Base-by-base conservation (phyloP, 2,888 invertebrate species). In the Ceratothoa steindachneri region DNA sequence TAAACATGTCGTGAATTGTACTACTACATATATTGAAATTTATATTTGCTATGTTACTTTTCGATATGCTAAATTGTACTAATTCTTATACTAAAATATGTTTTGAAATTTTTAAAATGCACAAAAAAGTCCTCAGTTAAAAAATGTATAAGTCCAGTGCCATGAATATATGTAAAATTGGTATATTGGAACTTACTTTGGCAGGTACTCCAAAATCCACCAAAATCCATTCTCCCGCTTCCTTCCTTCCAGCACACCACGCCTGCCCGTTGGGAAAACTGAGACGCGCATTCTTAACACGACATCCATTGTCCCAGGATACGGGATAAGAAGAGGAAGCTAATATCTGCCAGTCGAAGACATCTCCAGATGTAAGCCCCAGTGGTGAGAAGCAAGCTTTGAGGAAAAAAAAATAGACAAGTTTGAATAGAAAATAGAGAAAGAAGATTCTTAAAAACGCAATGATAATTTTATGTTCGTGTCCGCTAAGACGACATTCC, bases 271-370 rank as follows among this genome's bases (percentile, higher is more conserved):
- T 85, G 3, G 85, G 84, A 29, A 84, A 83, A 81, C 86, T 86
- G 12, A 86, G 83, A 9, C 87, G 82, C 22, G 85, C 86, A 80
- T 84, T 85, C 28, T 71, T 66, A 30, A 70, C 72, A 65, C 72
- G 75, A 68, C 77, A 77, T 51, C 77, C 74, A 1, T 72, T 24
- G 73, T 77, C 75, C 72, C 77, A 71, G 9, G 68, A 41, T 12
- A 73, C 67, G 4, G 75, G 77, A 69, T 73, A 75, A 3, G 77
- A 72, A 27, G 86, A 86, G 9, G 85, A 85, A n/a, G 86, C 85
- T 7, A 86, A 85, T 76, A 87, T 84, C 81, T 87, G 87, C 86
- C 86, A 86, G 82, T 87, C 86, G 80, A 85, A 83, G 65, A 87
- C 86, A 22, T 82, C 83, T 0, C 86, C 86, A 1, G 85, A 84